Conservation (phyloP, 2,888 invertebrate genomes). For the Sesamia inferens region DNA sequence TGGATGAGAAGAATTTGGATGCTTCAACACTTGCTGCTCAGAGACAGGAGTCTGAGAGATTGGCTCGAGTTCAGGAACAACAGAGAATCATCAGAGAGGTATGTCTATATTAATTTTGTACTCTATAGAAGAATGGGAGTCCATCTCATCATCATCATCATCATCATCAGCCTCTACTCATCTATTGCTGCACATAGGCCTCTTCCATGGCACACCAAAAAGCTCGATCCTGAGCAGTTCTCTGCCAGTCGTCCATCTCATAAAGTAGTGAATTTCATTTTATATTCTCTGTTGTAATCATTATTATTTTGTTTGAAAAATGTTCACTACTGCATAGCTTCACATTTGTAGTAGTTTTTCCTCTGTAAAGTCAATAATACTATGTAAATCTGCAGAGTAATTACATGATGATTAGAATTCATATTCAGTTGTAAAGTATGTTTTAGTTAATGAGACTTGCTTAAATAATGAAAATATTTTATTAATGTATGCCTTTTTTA, state of each 20-base stretch:
- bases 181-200: no score
- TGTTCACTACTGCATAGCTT: background rate
- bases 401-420: background rate
- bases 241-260: no score
- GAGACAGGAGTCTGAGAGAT: conserved; percentile 96
- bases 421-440: background rate
- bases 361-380: background rate
- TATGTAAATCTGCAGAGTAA: no score
- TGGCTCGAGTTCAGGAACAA: conserved; percentile 95
- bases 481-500: conserved; percentile 21
- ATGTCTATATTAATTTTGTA: conserved; percentile 20
- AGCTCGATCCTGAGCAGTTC: no score
- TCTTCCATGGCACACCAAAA: no score
- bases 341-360: no score
- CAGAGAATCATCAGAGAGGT: conserved; percentile 94
- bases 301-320: background rate
- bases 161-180: no score
- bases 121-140: background rate
- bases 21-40: conserved; percentile 98
- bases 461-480: background rate
- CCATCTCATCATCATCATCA: no score
- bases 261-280: background rate
- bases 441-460: background rate
- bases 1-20: conserved; percentile 97
- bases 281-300: background rate